Conservation (phyloP, 2,797 vertebrate species). For the Coilia nasus region DNA sequence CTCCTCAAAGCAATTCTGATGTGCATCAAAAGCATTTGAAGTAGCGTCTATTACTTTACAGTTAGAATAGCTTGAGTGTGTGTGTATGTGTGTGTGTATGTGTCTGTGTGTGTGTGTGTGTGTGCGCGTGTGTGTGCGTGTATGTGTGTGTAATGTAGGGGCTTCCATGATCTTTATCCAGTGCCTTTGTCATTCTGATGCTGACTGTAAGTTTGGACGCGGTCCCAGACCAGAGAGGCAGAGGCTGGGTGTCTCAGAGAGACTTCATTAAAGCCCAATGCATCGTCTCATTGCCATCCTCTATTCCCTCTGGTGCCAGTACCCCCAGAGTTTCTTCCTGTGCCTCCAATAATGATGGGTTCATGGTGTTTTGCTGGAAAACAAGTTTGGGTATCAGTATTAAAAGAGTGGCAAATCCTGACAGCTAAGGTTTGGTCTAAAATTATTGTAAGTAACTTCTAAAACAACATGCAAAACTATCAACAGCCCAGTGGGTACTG, state of each 20-base stretch:
- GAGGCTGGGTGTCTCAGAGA: slow-evolving; percentile 15
- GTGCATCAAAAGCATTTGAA: slow-evolving; percentile 3
- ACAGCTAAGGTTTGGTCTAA: too few relatives aligned
- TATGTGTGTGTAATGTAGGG: background rate
- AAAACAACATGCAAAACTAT: too few relatives aligned
- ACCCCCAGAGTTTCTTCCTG: background rate
- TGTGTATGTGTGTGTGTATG: too few relatives aligned
- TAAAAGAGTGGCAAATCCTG: too few relatives aligned
- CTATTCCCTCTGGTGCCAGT: slow-evolving; percentile 14
- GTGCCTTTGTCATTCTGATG: slow-evolving; percentile 29
- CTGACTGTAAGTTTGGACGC: slow-evolving; percentile 9
- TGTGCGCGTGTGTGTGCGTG: background rate
- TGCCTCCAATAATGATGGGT: background rate
- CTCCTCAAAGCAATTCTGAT: background rate
- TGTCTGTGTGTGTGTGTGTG: too few relatives aligned
- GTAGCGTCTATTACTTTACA: background rate
- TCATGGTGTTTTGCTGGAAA: background rate
- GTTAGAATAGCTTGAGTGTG: too few relatives aligned
- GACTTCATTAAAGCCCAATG: slow-evolving; percentile 31
- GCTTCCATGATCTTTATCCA: slow-evolving; percentile 8
- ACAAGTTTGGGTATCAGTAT: background rate
- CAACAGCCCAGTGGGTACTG: too few relatives aligned
- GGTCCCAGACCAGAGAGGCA: slow-evolving; percentile 18
- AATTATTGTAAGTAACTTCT: too few relatives aligned
- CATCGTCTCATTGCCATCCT: slow-evolving; percentile 23